phyloP scores from a whole-genome alignment of 2,113 vertebrate species.

The Plotosus lineatus region DNA sequence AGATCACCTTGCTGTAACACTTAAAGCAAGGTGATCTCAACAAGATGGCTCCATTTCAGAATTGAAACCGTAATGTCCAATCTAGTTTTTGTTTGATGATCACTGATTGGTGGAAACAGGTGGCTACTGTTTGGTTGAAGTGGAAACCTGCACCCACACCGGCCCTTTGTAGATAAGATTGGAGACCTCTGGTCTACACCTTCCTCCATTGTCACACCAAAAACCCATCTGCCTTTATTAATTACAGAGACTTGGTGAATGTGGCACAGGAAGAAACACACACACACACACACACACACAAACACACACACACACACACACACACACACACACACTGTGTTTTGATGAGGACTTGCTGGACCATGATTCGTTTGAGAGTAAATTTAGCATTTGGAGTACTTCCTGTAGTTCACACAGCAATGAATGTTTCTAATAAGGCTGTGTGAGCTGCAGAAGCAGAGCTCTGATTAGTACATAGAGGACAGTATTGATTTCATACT shows the following conservation, averaged over 20 bases:
- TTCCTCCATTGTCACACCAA: slow-evolving; percentile 8
- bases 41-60: too few relatives aligned
- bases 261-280: background rate
- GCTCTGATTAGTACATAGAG: background rate
- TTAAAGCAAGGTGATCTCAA: too few relatives aligned
- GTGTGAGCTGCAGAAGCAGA: background rate
- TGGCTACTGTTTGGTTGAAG: too few relatives aligned
- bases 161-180: too few relatives aligned
- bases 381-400: background rate
- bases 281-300: background rate
- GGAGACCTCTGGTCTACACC: too few relatives aligned
- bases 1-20: too few relatives aligned
- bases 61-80: too few relatives aligned
- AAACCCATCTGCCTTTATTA: slow-evolving; percentile 24
- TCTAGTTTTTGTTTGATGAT: too few relatives aligned
- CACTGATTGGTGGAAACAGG: too few relatives aligned
- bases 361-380: background rate
- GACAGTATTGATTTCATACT: too few relatives aligned
- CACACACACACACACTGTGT: background rate
- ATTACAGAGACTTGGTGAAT: slow-evolving; percentile 11
- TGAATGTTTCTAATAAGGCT: background rate
- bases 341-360: slow-evolving; percentile 20
- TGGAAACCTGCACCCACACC: too few relatives aligned
- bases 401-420: background rate
- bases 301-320: too few relatives aligned